Conservation (phyloP, 2,113 vertebrate genomes). For the Ctenodactylus gundi region DNA sequence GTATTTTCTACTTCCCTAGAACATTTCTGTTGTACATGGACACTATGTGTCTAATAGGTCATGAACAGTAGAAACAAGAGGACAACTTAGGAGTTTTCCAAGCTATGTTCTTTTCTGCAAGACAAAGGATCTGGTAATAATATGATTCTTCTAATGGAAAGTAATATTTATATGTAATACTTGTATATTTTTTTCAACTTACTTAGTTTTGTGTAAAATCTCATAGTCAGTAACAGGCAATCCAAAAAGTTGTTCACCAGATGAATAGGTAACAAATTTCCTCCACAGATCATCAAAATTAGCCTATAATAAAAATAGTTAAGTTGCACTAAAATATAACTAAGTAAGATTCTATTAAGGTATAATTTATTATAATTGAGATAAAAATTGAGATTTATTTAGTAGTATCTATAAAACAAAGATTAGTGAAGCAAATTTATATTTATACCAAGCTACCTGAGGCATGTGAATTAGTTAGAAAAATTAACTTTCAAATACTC, state of each 20-base stretch:
- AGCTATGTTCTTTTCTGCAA: neutral
- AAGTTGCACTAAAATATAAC: neutral
- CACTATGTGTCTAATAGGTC: neutral
- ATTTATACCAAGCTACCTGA: neutral
- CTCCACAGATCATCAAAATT: conserved; percentile 87
- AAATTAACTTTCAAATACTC: conserved; percentile 49
- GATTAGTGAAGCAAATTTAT: conserved; percentile 41
- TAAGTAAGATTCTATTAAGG: conserved; percentile 32
- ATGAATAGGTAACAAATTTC: conserved; percentile 85
- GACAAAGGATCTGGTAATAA: neutral
- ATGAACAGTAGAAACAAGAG: neutral
- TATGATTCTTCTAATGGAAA: neutral
- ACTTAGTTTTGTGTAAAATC: conserved; percentile 85
- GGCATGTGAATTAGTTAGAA: conserved; percentile 13
- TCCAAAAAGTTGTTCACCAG: conserved; percentile 86
- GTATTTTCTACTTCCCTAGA: neutral
- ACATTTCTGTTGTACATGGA: neutral
- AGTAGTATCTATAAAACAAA: conserved; percentile 30
- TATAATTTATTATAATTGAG: conserved; percentile 28
- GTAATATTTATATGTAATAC: neutral
- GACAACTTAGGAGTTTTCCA: neutral
- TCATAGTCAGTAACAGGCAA: conserved; percentile 87
- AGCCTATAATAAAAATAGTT: conserved; percentile 74
- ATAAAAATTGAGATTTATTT: conserved; percentile 15
- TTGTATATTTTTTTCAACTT: conserved; percentile 52